These are phyloP conservation scores for Chelonus insularis DNA, from an alignment of 1,140 invertebrate species.

Conservation along the genomic window DNA sequence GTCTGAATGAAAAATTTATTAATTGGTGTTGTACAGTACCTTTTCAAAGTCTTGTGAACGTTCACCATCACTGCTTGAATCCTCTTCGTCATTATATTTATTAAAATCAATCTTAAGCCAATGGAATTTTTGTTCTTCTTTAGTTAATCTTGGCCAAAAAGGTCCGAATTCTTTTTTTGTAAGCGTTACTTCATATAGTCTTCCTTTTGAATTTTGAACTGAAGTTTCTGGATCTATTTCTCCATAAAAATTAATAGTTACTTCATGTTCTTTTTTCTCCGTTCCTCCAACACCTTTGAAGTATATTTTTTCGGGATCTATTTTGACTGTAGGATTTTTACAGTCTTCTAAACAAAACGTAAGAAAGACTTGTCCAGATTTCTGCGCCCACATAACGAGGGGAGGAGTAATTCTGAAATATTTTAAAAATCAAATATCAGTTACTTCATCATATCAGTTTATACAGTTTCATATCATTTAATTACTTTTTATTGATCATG, in stretches of 20 bases:
- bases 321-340: slow-evolving; percentile 79
- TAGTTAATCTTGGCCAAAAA: slow-evolving; percentile 86
- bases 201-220: slow-evolving; percentile 62
- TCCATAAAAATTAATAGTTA: slow-evolving; percentile 79
- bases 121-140: slow-evolving; percentile 87
- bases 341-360: slow-evolving; percentile 90
- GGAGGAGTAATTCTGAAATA: slow-evolving; percentile 68
- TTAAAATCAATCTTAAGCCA: slow-evolving; percentile 98
- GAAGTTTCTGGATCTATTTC: slow-evolving; percentile 82
- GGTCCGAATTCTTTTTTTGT: slow-evolving; percentile 72
- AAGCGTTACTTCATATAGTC: slow-evolving; percentile 65
- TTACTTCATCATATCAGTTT: neutral
- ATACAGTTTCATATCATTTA: neutral
- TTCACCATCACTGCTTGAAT: slow-evolving; percentile 46
- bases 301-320: slow-evolving; percentile 78
- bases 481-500: neutral
- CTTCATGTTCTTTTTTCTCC: slow-evolving; percentile 82
- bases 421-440: neutral
- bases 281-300: slow-evolving; percentile 87
- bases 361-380: slow-evolving; percentile 76
- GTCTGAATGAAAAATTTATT: no score
- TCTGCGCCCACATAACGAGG: slow-evolving; percentile 90
- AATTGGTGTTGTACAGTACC: no score
- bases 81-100: slow-evolving; percentile 95
- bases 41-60: slow-evolving; percentile 64